Base-by-base conservation (phyloP, 2,888 invertebrate genomes). In the Mimachlamys varia region DNA sequence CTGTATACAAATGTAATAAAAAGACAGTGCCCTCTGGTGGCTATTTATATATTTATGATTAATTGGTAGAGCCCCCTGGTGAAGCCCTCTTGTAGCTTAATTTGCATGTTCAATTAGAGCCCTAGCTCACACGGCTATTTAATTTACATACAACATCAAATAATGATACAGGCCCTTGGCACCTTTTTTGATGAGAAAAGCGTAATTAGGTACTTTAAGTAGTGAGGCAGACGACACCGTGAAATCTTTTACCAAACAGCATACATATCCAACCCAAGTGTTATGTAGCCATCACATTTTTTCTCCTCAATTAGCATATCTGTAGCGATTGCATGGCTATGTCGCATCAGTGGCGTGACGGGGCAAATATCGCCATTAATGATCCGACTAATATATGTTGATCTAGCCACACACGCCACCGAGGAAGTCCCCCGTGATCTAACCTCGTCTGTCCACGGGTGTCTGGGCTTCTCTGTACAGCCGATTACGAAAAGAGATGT, bases 271-370 rank as follows among this genome's bases (percentile, higher is more conserved):
- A 76, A 27, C 27, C 22, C 33, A 76, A 76, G 10, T 33, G 27
- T 15, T 33, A 76, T 76, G 33, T 27, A 3, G 33, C 76, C 4
- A 33, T 76, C 76, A 33, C 76, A 27, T 10, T 10, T 76, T 76
- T 33, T 33, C 76, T 76, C 33, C 76, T 76, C 3, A 27, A 76
- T 76, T 76, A 76, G 76, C 76, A 76, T 76, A 76, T 76, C 76
- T 76, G 76, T 33, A 76, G 13, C 62, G 62, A 62, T 62, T 62
- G 62, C 22, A 15, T n/a, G 76, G 17, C 76, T 76, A 33, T 76
- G 13, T 12, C 76, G 27, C 27, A 76, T 27, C 27, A 76, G 33
- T 33, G 76, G 76, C 76, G 76, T 76, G 76, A 76, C 76, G 7
- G 76, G 22, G 76, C 76, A 76, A 27, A 76, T 22, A 76, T 76